These are phyloP conservation scores for Scophthalmus maximus DNA, from an alignment of 2,113 vertebrate genomes.

Conservation along the genomic window DNA sequence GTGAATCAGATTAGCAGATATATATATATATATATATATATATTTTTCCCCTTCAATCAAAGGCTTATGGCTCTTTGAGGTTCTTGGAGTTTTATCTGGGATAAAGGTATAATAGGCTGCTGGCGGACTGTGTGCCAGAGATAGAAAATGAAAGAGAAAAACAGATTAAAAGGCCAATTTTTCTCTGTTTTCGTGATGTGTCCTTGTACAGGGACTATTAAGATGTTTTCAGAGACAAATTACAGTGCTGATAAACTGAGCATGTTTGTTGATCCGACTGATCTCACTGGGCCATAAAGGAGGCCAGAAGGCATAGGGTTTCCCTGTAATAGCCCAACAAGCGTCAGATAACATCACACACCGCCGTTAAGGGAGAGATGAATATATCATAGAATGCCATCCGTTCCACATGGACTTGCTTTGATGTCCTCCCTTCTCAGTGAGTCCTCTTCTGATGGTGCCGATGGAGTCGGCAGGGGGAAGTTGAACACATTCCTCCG, in stretches of 20 bases:
- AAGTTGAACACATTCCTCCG: neutral
- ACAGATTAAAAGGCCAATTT: slow-evolving; percentile 27
- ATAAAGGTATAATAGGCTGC: slow-evolving; percentile 34
- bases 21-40: too few species aligned
- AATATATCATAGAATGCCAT: neutral
- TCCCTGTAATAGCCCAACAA: slow-evolving; percentile 45
- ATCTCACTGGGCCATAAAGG: slow-evolving; percentile 40
- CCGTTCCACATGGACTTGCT: slow-evolving; percentile 10
- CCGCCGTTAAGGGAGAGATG: slow-evolving; percentile 5
- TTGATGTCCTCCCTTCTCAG: neutral
- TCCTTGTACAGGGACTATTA: slow-evolving; percentile 55
- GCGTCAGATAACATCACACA: slow-evolving; percentile 42
- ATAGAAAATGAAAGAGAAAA: slow-evolving; percentile 37
- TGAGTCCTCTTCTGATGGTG: too few species aligned
- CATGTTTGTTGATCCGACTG: slow-evolving; percentile 41
- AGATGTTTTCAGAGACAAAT: slow-evolving; percentile 59
- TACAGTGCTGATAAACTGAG: slow-evolving; percentile 48
- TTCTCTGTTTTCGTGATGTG: slow-evolving; percentile 37
- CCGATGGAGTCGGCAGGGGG: too few species aligned
- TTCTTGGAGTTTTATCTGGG: slow-evolving; percentile 31
- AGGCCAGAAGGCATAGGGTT: slow-evolving; percentile 23
- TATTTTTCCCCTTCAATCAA: slow-evolving; percentile 18
- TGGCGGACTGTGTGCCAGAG: slow-evolving; percentile 22
- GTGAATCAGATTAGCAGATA: slow-evolving; percentile 25
- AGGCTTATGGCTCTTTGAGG: slow-evolving; percentile 20